Base-by-base conservation (phyloP, 2,888 invertebrate genomes). In the Tenthredo scrophulariae region DNA sequence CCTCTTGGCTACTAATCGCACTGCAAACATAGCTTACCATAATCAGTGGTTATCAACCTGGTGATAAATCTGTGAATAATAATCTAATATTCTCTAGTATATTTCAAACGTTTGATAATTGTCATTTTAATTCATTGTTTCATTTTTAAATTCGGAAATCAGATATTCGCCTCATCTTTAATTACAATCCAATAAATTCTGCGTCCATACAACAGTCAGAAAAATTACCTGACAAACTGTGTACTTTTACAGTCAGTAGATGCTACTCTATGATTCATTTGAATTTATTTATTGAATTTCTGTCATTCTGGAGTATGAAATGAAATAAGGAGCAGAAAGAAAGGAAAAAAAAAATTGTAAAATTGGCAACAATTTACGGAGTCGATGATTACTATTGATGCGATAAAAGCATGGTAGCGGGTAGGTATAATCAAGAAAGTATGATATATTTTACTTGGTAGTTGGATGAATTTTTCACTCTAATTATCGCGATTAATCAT, bases 1-100 rank as follows among this genome's bases (percentile, higher is more conserved):
- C 90, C 90, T 90, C 90, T 90, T 89, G 89, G 89, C 79, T 93
- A 92, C 92, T 93, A 93, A 92, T 93, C 93, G 91, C 91, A 89
- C 91, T 89, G 89, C 91, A 91, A 92, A 92, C 92, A 91, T 92
- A 46, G 67, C n/a, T 50, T 77, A 46, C 54, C 90, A 90, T 86
- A 85, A 85, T 82, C 89, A 88, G 88, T 70, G 91, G 87, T 88
- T 88, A 90, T 92, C 92, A 91, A 89, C 87, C 86, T 80, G 84
- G 40, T 87, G 86, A 58, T 86, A 84, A 75, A 75, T 72, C 50
- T 37, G 18, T 29, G 29, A 40, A 79, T 15, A 46, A 33, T 37
- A 2, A 33, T n/a, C 46, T 43, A 67, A n/a, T 70, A 0, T 67
- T 67, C 29, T 6, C 10, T 22, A n/a, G n/a, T n/a, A 0, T 65